Evolutionary conservation across 2,888 invertebrate species (phyloP), one percentile per base, ranked within the genome.

Genomic region (Hirtodrosophila cameraria): DNA sequence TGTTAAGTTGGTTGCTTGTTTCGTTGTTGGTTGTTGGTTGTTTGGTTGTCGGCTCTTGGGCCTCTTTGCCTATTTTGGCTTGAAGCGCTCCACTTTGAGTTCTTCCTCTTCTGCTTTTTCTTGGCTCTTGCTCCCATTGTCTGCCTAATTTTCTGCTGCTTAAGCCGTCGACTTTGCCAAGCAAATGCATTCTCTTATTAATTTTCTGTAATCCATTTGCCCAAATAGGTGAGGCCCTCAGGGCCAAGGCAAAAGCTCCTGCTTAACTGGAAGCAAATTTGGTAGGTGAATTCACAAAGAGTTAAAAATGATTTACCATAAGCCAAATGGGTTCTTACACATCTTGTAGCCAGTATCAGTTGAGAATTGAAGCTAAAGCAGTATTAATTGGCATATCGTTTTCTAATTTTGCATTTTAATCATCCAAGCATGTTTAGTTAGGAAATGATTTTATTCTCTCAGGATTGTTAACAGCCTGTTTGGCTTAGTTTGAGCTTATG

Each of bases 71-170:
- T 57, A 57, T 77, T 72, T 68, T 65, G 73, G 72, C 62, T 49
- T 30, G 52, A 33, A 61, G 57, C 75, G 75, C 71, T 75, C 71
- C 60, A 75, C 71, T 70, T 70, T 54, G 68, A 33, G 53, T 49
- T 42, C 49, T 25, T 39, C 20, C 15, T 13, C 52, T 28, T 31
- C n/a, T 30, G 16, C 35, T 25, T 18, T 5, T 48, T 36, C 27
- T 36, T 58, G 36, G 35, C 52, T 45, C 28, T 9, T 18, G 18
- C 39, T 20, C 46, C 79, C 84, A 81, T 86, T 86, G 81, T 86
- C 66, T 84, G 74, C 70, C 81, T 77, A 86, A 86, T 86, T 86
- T 80, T 67, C 59, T 63, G 63, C 58, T 61, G 70, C 55, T 64
- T 65, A 74, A 60, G 74, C 74, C 58, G 27, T 57, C 57, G 57